Percentiles rank a stretch among this genome's conserved stretches.
phyloP scores from a whole-genome alignment of 2,797 vertebrate genomes.

The Coreius guichenoti region DNA sequence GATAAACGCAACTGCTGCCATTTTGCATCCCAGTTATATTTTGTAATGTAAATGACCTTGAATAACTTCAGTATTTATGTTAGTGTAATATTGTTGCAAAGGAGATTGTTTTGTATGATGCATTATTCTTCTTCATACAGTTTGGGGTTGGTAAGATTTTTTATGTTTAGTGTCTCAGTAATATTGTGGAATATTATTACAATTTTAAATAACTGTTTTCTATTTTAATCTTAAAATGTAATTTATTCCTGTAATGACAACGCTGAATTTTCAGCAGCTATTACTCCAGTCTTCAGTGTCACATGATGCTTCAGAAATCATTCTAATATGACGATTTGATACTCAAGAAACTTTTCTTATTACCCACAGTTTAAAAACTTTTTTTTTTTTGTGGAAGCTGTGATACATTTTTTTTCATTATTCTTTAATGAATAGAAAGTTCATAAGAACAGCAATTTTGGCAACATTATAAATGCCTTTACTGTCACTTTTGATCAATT shows the following conservation, averaged over 20 bases:
- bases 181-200: neutral
- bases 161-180: neutral
- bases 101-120: neutral
- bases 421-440: neutral
- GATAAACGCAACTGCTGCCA: neutral
- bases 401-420: no score
- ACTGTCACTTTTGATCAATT: neutral
- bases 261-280: neutral
- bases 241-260: neutral
- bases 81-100: neutral
- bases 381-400: neutral
- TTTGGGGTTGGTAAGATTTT: neutral
- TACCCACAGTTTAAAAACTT: neutral
- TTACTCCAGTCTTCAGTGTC: neutral
- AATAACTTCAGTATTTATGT: neutral
- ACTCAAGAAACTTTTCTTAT: neutral
- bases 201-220: neutral
- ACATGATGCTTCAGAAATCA: neutral
- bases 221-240: neutral
- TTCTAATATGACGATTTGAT: neutral
- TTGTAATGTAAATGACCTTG: neutral
- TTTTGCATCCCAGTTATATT: neutral
- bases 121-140: neutral
- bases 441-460: neutral
- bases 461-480: neutral